Base-by-base conservation (phyloP, 2,888 invertebrate genomes). In the Sepioteuthis lessoniana region DNA sequence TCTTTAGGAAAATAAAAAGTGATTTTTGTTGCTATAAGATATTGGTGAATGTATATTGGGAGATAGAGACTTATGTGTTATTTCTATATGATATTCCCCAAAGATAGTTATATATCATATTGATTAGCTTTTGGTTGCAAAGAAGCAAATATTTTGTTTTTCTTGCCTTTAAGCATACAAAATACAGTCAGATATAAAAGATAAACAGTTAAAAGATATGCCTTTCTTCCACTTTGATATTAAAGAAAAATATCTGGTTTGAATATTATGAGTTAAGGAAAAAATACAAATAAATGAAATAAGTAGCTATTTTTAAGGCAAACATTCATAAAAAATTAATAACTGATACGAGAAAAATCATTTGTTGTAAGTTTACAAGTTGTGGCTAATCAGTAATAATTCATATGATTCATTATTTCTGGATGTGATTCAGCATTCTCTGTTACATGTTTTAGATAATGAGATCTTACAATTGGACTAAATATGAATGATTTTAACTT, bases 21-120 rank as follows among this genome's bases (percentile, higher is more conserved):
- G 76, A 76, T 76, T n/a, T n/a, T 76, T 76, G n/a, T n/a, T n/a
- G n/a, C 76, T 76, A 76, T 76, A 76, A 76, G 76, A 76, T 76
- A 76, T 76, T 76, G 35, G 76, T 76, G 76, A 76, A 76, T 35
- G 76, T 16, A 76, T 76, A 76, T 25, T 76, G 76, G n/a, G 76
- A 76, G 35, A 76, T 35, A 76, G n/a, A 76, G 76, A 76, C 76
- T n/a, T 76, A 76, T 76, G 76, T 76, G 35, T 35, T 76, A 35
- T 76, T 76, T 76, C 76, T 76, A n/a, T 76, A 25, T 76, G 76
- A n/a, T 76, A 76, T 76, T 76, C 76, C 76, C 76, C 35, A 76
- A 35, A 76, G 76, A 76, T 76, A 76, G 16, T 76, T 76, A n/a
- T 76, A 76, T n/a, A 76, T 76, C n/a, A n/a, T 76, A 76, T 76